Conservation (phyloP, 2,888 invertebrate species). For the Hybos culiciformis region DNA sequence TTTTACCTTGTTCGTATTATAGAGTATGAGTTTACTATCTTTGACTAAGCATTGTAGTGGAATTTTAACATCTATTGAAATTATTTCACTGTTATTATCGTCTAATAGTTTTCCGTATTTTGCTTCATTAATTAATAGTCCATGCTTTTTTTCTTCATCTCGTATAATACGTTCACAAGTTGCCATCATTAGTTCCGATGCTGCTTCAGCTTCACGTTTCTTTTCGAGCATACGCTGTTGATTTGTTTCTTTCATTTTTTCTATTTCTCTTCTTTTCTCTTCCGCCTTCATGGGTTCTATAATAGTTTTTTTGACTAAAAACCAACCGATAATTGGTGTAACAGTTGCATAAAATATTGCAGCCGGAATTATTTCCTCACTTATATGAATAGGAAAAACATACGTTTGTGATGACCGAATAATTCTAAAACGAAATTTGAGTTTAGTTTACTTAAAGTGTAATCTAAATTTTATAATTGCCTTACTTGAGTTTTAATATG, state of each 20-base stretch:
- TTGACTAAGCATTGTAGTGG: slow-evolving; percentile 88
- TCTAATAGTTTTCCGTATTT: slow-evolving; percentile 57
- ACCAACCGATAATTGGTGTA: slow-evolving; percentile 69
- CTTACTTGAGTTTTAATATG: slow-evolving; percentile 69
- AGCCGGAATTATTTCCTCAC: slow-evolving; percentile 78
- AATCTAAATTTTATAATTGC: slow-evolving; percentile 16
- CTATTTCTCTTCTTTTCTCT: slow-evolving; percentile 63
- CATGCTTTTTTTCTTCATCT: slow-evolving; percentile 69
- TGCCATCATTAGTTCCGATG: slow-evolving; percentile 81
- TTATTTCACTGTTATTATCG: slow-evolving; percentile 21
- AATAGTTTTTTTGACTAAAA: slow-evolving; percentile 68
- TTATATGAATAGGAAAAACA: slow-evolving; percentile 76
- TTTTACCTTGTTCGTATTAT: slow-evolving; percentile 71
- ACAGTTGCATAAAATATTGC: slow-evolving; percentile 88
- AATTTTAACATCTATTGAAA: slow-evolving; percentile 78
- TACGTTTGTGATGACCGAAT: slow-evolving; percentile 78
- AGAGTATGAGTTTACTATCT: slow-evolving; percentile 74
- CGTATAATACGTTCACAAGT: slow-evolving; percentile 70
- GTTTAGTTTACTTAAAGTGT: neutral
- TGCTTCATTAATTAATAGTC: slow-evolving; percentile 75
- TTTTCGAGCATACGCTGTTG: slow-evolving; percentile 57
- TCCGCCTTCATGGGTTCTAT: slow-evolving; percentile 73
- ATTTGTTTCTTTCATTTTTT: slow-evolving; percentile 69
- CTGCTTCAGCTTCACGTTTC: slow-evolving; percentile 70
- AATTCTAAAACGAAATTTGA: slow-evolving; percentile 43